A percentile compares a stretch with the other conserved stretches of the same genome.
Conservation (phyloP, 2,888 invertebrate genomes). For the Yponomeuta malinellus region DNA sequence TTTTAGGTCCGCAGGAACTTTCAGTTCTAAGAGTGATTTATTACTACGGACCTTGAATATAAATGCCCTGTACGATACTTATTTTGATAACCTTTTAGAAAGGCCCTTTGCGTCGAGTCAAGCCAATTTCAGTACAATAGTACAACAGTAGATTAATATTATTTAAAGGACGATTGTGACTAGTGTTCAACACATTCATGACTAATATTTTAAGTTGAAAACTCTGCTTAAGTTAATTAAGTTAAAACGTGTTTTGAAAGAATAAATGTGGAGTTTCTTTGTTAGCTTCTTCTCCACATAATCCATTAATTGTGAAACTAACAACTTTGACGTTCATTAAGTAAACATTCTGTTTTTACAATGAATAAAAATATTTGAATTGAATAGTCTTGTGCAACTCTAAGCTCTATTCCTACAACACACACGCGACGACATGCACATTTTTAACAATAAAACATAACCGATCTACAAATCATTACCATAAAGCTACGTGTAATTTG, state of each 20-base stretch:
- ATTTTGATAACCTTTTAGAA: slow-evolving; percentile 27
- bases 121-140: slow-evolving; percentile 10
- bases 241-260: too few relatives aligned
- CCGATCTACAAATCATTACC: background rate
- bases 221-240: too few relatives aligned
- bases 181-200: too few relatives aligned
- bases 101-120: slow-evolving; percentile 28
- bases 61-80: background rate
- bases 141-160: too few relatives aligned
- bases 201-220: too few relatives aligned
- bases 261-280: too few relatives aligned
- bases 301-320: too few relatives aligned
- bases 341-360: too few relatives aligned
- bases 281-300: too few relatives aligned
- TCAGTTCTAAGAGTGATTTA: background rate
- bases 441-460: slow-evolving; percentile 7
- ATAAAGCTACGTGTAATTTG: slow-evolving; percentile 26
- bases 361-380: too few relatives aligned
- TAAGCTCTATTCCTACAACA: background rate
- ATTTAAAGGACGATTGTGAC: too few relatives aligned
- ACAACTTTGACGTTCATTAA: too few relatives aligned
- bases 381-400: background rate
- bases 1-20: background rate
- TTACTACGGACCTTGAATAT: background rate
- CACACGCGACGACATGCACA: background rate